A percentile compares a stretch with the other conserved stretches of the same genome.
Evolutionary conservation across 1,140 invertebrate genomes (phyloP).

Genomic region (Platorchestia sp.): DNA sequence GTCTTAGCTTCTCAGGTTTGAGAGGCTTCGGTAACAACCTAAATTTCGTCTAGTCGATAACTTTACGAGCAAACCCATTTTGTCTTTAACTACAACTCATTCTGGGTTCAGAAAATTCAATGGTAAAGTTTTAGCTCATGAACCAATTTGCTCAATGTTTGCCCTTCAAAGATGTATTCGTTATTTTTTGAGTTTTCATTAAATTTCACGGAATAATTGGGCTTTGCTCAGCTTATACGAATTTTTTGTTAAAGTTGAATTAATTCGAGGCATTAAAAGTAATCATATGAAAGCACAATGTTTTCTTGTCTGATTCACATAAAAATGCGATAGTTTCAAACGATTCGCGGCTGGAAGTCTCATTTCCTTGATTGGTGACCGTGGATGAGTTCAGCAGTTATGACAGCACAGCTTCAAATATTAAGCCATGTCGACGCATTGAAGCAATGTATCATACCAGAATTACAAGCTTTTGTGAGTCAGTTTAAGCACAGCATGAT

Average conservation of each 20-base stretch:
- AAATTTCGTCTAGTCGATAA: too few species aligned
- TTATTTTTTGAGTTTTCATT: neutral
- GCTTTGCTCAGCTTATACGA: neutral
- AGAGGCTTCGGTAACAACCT: neutral
- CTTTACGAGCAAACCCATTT: too few species aligned
- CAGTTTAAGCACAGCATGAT: neutral
- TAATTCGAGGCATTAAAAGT: neutral
- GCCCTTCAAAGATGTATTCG: too few species aligned
- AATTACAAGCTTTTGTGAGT: neutral
- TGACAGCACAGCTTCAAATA: neutral
- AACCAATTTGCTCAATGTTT: too few species aligned
- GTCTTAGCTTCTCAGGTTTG: neutral
- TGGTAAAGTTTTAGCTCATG: too few species aligned
- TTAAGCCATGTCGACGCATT: neutral
- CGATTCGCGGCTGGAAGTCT: neutral
- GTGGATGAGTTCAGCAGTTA: neutral
- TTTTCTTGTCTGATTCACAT: neutral
- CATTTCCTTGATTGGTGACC: neutral
- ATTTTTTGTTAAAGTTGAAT: neutral
- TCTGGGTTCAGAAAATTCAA: too few species aligned
- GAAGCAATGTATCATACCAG: neutral
- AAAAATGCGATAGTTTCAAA: neutral
- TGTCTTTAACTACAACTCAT: too few species aligned
- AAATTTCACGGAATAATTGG: neutral
- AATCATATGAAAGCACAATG: neutral